Evolutionary conservation across 2,113 vertebrate species (phyloP), one percentile per base, ranked within the genome.

Genomic region (Etheostoma cragini): DNA sequence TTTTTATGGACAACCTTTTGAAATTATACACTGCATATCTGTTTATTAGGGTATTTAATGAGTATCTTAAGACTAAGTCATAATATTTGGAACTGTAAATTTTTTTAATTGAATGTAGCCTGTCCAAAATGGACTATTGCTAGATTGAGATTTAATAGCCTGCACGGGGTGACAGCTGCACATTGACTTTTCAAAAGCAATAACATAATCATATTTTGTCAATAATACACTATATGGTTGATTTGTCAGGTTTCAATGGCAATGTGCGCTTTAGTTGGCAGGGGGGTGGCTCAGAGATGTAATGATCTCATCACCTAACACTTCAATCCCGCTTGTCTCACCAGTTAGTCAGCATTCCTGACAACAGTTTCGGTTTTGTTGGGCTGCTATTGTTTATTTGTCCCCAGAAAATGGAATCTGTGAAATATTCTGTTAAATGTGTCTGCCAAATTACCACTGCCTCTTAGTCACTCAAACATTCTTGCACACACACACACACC

Each of bases 281-380:
- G 49, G 49, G 66, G 45, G 53, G 67, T 47, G 61, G 3, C 53
- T 24, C 12, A 6, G 22, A 64, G 76, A 45, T n/a, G 2, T 35
- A 6, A 60, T 83, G 63, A 87, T 74, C 65, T 88, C 79, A 79
- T 33, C 19, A 26, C 53, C 49, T 16, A 66, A 78, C 46, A 67
- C 67, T 84, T 77, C 62, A 64, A 0, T 79, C 47, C 57, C 5
- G 54, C 76, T 80, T 16, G 86, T 79, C 12, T 21, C 69, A 82
- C 90, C 86, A 62, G 93, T 90, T 76, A 38, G 69, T 75, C 89
- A 66, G 62, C 90, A 93, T 92, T 88, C 83, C 80, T 78, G 11
- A 60, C 63, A 83, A 81, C 73, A 63, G 80, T 82, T 85, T 87
- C 30, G 0, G 15, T 87, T 80, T 47, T 86, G 69, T 84, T 61